These are phyloP conservation scores for Megastigmus dorsalis DNA, from an alignment of 2,888 invertebrate species.

Conservation along the genomic window DNA sequence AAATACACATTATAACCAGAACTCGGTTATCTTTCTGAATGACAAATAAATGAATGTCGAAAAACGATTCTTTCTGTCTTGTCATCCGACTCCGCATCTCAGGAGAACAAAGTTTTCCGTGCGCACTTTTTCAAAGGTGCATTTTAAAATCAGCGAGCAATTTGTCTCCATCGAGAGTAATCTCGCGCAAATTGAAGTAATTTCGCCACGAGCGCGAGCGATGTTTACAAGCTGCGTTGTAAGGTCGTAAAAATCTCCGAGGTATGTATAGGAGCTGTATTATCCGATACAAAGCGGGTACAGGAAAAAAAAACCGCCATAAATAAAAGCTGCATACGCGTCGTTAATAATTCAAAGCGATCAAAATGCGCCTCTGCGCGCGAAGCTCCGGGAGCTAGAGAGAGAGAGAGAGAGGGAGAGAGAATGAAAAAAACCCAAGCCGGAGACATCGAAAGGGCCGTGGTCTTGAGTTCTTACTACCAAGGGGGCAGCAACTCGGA, in stretches of 20 bases:
- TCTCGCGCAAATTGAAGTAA: not conserved
- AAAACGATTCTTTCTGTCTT: not conserved
- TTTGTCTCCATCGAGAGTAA: no score
- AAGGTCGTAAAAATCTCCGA: no score
- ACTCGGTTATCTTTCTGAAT: not conserved
- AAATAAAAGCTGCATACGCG: not conserved
- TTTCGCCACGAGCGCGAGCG: not conserved
- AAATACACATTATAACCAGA: no score
- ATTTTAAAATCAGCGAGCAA: no score
- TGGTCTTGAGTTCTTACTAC: not conserved
- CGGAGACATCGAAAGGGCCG: not conserved
- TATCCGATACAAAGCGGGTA: not conserved
- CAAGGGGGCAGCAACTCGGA: not conserved
- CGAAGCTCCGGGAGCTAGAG: not conserved
- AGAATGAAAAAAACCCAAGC: not conserved
- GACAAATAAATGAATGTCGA: not conserved
- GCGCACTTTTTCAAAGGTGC: not conserved
- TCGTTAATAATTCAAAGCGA: constrained; percentile 28
- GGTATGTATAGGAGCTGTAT: no score
- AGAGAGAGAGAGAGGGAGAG: not conserved
- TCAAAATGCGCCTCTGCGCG: not conserved
- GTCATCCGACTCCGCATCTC: not conserved
- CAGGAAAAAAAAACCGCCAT: not conserved
- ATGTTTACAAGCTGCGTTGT: not conserved
- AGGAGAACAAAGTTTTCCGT: no score